phyloP scores from a whole-genome alignment of 2,888 invertebrate species.

The Drosophila meridionalis region DNA sequence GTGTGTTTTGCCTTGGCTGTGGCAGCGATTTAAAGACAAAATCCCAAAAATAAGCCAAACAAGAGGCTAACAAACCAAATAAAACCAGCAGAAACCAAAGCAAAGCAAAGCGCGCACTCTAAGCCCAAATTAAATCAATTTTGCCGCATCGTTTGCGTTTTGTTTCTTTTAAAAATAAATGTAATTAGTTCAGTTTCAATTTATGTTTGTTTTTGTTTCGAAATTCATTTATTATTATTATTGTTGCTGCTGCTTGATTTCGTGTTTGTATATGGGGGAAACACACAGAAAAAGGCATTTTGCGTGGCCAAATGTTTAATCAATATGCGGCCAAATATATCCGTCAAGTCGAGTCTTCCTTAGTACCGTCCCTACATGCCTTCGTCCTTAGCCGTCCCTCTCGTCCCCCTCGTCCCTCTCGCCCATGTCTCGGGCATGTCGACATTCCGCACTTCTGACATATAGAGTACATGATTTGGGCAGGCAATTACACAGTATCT shows the following conservation, averaged over 20 bases:
- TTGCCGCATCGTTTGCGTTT: constrained; percentile 40
- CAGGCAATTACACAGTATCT: constrained; percentile 18
- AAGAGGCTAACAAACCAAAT: constrained; percentile 62
- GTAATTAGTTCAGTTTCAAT: constrained; percentile 56
- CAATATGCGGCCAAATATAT: constrained; percentile 70
- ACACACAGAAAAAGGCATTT: constrained; percentile 30
- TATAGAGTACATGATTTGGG: constrained; percentile 53
- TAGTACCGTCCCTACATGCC: not conserved
- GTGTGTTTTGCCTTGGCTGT: constrained; percentile 46
- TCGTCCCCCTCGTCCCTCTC: not conserved
- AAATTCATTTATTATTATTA: constrained; percentile 23
- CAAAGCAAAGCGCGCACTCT: constrained; percentile 25
- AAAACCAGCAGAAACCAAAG: constrained; percentile 28
- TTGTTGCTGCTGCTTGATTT: constrained; percentile 42
- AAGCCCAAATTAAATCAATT: constrained; percentile 59
- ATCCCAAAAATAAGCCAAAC: constrained; percentile 75
- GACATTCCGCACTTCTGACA: constrained; percentile 46
- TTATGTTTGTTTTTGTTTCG: not conserved
- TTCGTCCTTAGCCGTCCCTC: not conserved
- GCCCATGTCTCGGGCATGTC: not conserved
- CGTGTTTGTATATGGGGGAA: constrained; percentile 6
- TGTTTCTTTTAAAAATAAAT: constrained; percentile 59
- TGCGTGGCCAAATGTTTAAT: constrained; percentile 76
- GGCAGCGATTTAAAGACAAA: constrained; percentile 73
- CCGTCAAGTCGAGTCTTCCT: constrained; percentile 14